These are phyloP conservation scores for Temnothorax rugatulus DNA, from an alignment of 2,888 invertebrate species.

Conservation along the genomic window DNA sequence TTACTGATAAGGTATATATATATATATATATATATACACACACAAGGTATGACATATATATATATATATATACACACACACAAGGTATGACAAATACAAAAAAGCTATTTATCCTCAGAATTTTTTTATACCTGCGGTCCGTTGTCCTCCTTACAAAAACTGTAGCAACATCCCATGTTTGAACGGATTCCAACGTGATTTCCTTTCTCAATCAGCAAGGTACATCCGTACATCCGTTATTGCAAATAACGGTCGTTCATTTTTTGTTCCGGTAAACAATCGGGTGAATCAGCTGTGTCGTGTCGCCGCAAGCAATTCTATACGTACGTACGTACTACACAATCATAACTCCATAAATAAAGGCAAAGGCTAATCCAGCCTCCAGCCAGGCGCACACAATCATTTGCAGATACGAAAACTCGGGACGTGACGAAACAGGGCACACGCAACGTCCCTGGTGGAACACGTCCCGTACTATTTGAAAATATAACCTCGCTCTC, in stretches of 20 bases:
- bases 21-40: too few relatives aligned
- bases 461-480: conserved; percentile 6
- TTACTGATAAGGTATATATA: conserved; percentile 61
- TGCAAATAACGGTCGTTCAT: conserved; percentile 63
- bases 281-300: conserved; percentile 74
- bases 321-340: conserved; percentile 2
- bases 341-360: conserved; percentile 28
- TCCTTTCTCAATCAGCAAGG: conserved; percentile 37
- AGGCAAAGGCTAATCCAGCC: background rate
- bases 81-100: conserved; percentile 11
- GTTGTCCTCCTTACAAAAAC: conserved; percentile 91
- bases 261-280: conserved; percentile 76
- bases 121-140: conserved; percentile 89
- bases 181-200: background rate
- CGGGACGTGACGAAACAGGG: background rate
- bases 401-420: conserved; percentile 58
- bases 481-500: background rate
- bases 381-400: background rate
- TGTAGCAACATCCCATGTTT: conserved; percentile 88
- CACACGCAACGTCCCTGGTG: conserved; percentile 46
- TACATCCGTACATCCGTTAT: conserved; percentile 53
- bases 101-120: conserved; percentile 8
- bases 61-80: too few relatives aligned
- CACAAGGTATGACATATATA: conserved; percentile 23
- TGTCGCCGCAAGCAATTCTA: conserved; percentile 37